These are phyloP conservation scores for Entomobrya proxima DNA, from an alignment of 2,888 invertebrate species.

Conservation along the genomic window DNA sequence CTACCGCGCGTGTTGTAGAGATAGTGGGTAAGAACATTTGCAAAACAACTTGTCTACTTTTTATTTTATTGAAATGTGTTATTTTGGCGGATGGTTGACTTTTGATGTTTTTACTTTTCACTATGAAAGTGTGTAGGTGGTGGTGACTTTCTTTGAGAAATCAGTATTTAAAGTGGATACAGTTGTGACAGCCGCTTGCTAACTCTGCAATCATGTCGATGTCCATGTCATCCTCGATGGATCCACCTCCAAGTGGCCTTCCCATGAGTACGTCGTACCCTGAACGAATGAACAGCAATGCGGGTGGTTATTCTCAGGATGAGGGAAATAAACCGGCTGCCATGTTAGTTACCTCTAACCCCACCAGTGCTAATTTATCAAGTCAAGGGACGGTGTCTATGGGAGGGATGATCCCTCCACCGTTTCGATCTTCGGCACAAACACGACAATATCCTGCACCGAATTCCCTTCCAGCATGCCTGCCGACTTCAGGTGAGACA, in stretches of 20 bases:
- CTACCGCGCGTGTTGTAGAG: no score
- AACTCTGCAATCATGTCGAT: slow-evolving; percentile 59
- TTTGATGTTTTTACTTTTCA: no score
- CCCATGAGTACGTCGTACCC: slow-evolving; percentile 69
- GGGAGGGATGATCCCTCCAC: slow-evolving; percentile 69
- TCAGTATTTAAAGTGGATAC: not conserved
- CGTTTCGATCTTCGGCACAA: slow-evolving; percentile 65
- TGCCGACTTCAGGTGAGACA: slow-evolving; percentile 73
- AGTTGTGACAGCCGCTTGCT: not conserved
- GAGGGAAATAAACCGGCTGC: slow-evolving; percentile 71
- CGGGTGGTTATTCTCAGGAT: slow-evolving; percentile 58
- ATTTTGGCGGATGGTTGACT: no score
- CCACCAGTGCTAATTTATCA: slow-evolving; percentile 64
- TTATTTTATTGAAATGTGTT: no score
- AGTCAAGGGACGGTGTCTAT: slow-evolving; percentile 45
- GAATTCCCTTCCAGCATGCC: slow-evolving; percentile 73
- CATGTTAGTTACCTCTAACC: slow-evolving; percentile 72
- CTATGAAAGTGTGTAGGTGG: no score
- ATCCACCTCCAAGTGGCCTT: slow-evolving; percentile 71
- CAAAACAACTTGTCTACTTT: no score
- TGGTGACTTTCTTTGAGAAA: not conserved
- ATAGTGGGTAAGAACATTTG: no score
- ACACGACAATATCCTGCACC: slow-evolving; percentile 73
- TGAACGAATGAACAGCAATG: slow-evolving; percentile 61
- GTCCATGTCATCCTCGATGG: slow-evolving; percentile 74